A percentile compares a stretch with the other conserved stretches of the same genome.
phyloP scores from a whole-genome alignment of 2,797 vertebrate species.

The Centroberyx gerrardi region DNA sequence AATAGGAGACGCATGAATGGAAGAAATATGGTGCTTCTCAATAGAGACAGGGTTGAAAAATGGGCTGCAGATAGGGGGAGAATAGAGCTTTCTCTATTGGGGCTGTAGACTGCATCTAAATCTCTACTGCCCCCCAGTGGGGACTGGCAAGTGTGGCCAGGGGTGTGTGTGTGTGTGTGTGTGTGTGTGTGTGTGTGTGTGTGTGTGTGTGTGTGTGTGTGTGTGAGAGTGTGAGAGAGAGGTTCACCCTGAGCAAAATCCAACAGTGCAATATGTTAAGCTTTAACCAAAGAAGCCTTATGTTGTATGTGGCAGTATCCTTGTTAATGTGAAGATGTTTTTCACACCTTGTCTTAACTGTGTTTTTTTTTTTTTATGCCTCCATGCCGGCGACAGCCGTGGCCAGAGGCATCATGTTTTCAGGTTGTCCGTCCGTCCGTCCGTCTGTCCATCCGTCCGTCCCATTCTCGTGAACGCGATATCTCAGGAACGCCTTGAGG shows the following conservation, averaged over 20 bases:
- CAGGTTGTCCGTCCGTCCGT: too few relatives aligned
- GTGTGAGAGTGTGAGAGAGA: background rate
- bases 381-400: too few relatives aligned
- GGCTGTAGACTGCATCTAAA: slow-evolving; percentile 76
- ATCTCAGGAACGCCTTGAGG: too few relatives aligned
- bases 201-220: slow-evolving; percentile 4
- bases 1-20: slow-evolving; percentile 87
- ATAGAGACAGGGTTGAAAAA: slow-evolving; percentile 82
- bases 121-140: slow-evolving; percentile 94
- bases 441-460: too few relatives aligned
- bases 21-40: slow-evolving; percentile 87
- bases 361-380: too few relatives aligned
- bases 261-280: slow-evolving; percentile 12
- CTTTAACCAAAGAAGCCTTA: background rate
- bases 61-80: slow-evolving; percentile 67
- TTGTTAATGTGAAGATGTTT: background rate
- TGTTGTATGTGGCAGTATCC: background rate
- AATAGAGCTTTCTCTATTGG: slow-evolving; percentile 50
- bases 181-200: background rate
- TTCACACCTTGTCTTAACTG: too few relatives aligned
- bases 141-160: slow-evolving; percentile 40
- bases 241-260: background rate
- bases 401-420: too few relatives aligned
- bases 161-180: background rate
- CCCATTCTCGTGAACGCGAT: too few relatives aligned